Evolutionary conservation across 2,888 invertebrate species (phyloP).

Genomic region (Tricholauxania praeusta): DNA sequence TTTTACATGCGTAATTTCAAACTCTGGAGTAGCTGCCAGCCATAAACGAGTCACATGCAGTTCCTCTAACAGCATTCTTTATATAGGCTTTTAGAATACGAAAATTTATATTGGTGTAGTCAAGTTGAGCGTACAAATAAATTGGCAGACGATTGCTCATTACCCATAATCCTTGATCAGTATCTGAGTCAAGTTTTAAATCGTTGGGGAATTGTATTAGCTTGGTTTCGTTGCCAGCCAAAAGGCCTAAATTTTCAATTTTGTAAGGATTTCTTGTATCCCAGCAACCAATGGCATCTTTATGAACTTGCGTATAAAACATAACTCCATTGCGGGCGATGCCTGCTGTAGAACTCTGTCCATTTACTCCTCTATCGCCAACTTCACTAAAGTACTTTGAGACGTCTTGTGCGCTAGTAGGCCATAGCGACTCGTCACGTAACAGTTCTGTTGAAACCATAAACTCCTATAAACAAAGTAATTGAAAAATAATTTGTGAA

Average conservation of each 20-base stretch:
- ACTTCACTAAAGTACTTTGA: slow-evolving; percentile 60
- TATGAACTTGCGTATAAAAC: slow-evolving; percentile 83
- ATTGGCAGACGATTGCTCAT: slow-evolving; percentile 81
- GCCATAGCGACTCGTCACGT: slow-evolving; percentile 72
- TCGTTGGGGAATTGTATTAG: slow-evolving; percentile 86
- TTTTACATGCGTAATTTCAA: no score
- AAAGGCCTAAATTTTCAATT: slow-evolving; percentile 71
- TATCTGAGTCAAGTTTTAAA: slow-evolving; percentile 79
- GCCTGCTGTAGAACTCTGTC: slow-evolving; percentile 80
- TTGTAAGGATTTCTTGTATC: slow-evolving; percentile 79
- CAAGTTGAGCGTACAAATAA: slow-evolving; percentile 76
- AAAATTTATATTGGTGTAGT: slow-evolving; percentile 78
- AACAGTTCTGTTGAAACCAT: slow-evolving; percentile 77
- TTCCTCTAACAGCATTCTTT: slow-evolving; percentile 74
- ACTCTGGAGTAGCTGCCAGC: no score
- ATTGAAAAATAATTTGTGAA: neutral
- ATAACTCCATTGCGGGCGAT: slow-evolving; percentile 78
- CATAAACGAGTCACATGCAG: slow-evolving; percentile 84
- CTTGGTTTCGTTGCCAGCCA: slow-evolving; percentile 33
- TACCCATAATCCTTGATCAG: slow-evolving; percentile 78
- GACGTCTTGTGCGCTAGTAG: slow-evolving; percentile 57
- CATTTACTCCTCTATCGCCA: slow-evolving; percentile 70
- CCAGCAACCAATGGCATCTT: slow-evolving; percentile 85
- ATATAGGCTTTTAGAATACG: slow-evolving; percentile 78
- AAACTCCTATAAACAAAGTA: slow-evolving; percentile 72